Conservation (phyloP, 2,113 vertebrate species). For the Paratilapia polleni region DNA sequence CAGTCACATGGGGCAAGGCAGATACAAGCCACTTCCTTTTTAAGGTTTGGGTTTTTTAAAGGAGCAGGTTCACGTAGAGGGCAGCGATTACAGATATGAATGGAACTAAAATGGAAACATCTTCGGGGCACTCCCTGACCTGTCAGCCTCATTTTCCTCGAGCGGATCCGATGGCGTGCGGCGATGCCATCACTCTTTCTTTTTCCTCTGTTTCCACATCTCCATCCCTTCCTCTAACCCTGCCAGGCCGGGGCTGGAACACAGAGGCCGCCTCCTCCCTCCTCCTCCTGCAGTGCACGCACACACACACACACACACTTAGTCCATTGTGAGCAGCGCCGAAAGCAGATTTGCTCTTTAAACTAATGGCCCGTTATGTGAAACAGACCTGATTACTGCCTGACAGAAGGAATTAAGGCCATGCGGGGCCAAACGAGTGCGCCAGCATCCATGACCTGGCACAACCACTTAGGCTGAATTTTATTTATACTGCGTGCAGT, state of each 20-base stretch:
- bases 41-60: slow-evolving; percentile 29
- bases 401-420: slow-evolving; percentile 88
- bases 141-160: slow-evolving; percentile 87
- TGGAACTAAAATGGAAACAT: slow-evolving; percentile 87
- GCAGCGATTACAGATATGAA: slow-evolving; percentile 89
- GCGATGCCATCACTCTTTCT: slow-evolving; percentile 55
- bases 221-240: slow-evolving; percentile 46
- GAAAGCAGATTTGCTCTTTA: slow-evolving; percentile 88
- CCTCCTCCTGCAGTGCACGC: slow-evolving; percentile 11
- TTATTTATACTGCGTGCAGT: slow-evolving; percentile 51
- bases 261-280: slow-evolving; percentile 14
- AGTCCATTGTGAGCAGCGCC: slow-evolving; percentile 78
- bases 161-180: slow-evolving; percentile 79
- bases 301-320: slow-evolving; percentile 36
- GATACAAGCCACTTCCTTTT: slow-evolving; percentile 9
- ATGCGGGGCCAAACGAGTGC: slow-evolving; percentile 58
- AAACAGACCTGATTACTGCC: slow-evolving; percentile 95
- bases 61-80: slow-evolving; percentile 87
- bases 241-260: slow-evolving; percentile 78
- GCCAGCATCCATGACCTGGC: slow-evolving; percentile 63
- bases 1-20: not conserved
- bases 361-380: slow-evolving; percentile 92
- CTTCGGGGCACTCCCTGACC: slow-evolving; percentile 89
- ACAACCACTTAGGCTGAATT: slow-evolving; percentile 55
- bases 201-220: slow-evolving; percentile 31